Base-by-base conservation (phyloP, 2,888 invertebrate species). In the Saturnia pavonia region DNA sequence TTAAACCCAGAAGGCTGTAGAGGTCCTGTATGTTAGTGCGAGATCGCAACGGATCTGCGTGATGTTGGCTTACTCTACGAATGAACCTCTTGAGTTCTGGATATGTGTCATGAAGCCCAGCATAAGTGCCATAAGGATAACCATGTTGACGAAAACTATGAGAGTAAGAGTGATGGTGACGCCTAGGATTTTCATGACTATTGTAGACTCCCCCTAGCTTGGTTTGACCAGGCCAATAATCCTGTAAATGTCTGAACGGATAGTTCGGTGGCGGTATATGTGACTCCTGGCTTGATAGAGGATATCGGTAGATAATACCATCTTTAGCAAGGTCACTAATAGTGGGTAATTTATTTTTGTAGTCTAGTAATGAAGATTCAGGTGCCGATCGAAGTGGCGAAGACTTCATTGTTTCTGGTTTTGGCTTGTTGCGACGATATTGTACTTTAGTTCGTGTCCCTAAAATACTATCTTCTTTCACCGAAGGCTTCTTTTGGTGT, bases 361-460 rank as follows among this genome's bases (percentile, higher is more conserved):
- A 71, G 48, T 73, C 65, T 19, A 40, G 40, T 34, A 40, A n/a
- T 65, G 40, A 72, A 25, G 77, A 71, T 54, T 80, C 80, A 45
- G 83, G 74, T 69, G 77, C 74, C 68, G 71, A 72, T 19, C 77
- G 80, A 27, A 76, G 73, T 51, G 76, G 77, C 60, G 73, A 54
- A 43, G 81, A 70, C 69, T 83, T 83, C 45, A 78, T 68, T n/a
- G 73, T 75, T 60, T 84, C 85, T n/a, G 82, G 78, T 77, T 87
- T 89, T 67, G 91, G 90, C 75, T 86, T 90, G 74, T 88, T 91
- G 45, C 92, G 90, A 69, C 94, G 88, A 74, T 94, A 87, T 78
- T 94, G 94, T 71, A 90, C 81, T 77, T 91, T 94, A 27, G 94
- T 94, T 60, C 94, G 89, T 34, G 94, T 94, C 43, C 94, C 94